Evolutionary conservation across 2,113 vertebrate genomes (phyloP).

Genomic region (Nanger granti): DNA sequence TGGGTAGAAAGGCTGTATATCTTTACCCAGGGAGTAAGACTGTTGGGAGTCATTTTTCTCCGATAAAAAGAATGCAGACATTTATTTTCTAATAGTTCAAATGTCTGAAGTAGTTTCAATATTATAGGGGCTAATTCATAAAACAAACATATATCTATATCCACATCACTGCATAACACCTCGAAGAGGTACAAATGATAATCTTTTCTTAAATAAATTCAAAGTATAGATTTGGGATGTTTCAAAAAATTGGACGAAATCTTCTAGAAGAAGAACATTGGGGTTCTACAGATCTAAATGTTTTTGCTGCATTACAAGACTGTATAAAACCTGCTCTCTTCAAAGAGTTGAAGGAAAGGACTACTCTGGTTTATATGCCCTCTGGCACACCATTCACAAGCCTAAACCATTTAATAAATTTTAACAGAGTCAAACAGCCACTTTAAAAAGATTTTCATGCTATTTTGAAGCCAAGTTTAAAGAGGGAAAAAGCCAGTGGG

Average conservation of each 20-base stretch:
- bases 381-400: not conserved
- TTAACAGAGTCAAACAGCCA: conserved; percentile 41
- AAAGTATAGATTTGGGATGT: not conserved
- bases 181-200: not conserved
- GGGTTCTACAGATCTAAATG: not conserved
- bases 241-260: not conserved
- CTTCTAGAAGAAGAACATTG: not conserved
- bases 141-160: not conserved
- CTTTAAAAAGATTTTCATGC: conserved; percentile 12
- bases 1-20: conserved; percentile 71
- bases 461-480: not conserved
- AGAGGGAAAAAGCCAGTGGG: not conserved
- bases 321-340: not conserved
- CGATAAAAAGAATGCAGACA: conserved; percentile 56
- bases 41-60: conserved; percentile 66
- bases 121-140: conserved; percentile 65
- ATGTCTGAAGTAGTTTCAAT: conserved; percentile 63
- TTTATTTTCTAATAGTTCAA: conserved; percentile 67
- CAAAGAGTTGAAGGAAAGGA: not conserved
- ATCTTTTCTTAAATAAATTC: not conserved
- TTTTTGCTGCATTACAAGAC: not conserved
- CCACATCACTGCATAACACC: not conserved
- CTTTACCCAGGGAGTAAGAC: conserved; percentile 59
- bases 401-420: conserved; percentile 36
- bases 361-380: not conserved